Percentiles rank a stretch among this genome's conserved stretches.
Conservation (phyloP, 1,140 invertebrate genomes). For the Leguminivora glycinivorella region DNA sequence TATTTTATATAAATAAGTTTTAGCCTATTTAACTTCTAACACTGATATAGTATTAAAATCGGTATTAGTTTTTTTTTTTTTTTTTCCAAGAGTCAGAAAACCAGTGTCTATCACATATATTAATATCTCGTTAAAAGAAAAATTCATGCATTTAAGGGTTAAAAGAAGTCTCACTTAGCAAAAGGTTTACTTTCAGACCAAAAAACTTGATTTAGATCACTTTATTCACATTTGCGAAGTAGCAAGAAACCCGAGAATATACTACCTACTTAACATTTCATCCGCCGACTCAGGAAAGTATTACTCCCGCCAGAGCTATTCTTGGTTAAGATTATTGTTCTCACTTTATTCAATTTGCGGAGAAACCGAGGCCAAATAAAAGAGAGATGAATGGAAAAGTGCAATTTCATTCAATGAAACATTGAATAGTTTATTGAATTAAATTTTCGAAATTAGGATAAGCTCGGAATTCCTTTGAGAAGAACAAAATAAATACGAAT, state of each 20-base stretch:
- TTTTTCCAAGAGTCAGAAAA: no score
- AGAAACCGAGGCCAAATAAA: background rate
- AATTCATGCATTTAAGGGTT: no score
- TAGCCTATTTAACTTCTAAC: no score
- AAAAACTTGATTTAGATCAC: background rate
- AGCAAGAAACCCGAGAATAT: background rate
- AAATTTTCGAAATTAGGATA: no score
- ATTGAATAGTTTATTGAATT: no score
- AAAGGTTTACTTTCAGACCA: background rate
- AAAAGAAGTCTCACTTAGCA: background rate
- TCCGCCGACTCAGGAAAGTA: background rate
- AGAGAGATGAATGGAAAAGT: background rate
- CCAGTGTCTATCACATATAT: no score
- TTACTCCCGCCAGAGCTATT: conserved; percentile 4
- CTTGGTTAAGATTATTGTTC: conserved; percentile 8
- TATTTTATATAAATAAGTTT: no score
- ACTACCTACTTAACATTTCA: conserved; percentile 20
- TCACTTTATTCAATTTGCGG: background rate
- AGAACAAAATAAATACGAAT: no score
- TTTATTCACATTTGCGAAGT: conserved; percentile 15
- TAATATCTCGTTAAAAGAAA: background rate
- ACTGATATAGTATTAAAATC: no score
- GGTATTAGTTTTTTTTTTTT: no score
- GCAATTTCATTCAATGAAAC: no score
- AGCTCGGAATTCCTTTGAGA: no score